Conservation (phyloP, 2,888 invertebrate genomes). For the Anoplius nigerrimus region DNA sequence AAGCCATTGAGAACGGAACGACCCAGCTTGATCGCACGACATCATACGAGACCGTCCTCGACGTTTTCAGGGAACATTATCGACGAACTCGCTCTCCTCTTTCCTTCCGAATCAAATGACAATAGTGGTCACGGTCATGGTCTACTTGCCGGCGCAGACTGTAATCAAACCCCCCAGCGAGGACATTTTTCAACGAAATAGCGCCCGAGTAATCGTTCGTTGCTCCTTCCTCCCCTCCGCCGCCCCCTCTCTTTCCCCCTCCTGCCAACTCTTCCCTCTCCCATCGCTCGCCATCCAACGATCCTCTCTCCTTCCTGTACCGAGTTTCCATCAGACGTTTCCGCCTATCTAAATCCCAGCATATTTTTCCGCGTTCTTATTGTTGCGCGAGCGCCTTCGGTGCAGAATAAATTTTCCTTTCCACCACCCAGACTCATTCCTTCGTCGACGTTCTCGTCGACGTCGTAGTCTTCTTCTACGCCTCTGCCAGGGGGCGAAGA, state of each 20-base stretch:
- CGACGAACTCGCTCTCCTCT: constrained; percentile 9
- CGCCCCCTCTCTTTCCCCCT: not conserved
- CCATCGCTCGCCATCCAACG: not conserved
- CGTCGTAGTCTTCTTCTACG: not conserved
- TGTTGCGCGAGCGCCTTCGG: not conserved
- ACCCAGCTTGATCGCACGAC: too few relatives aligned
- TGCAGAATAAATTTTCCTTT: not conserved
- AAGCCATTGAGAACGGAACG: too few relatives aligned
- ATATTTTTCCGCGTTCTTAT: constrained; percentile 4
- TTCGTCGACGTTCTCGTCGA: too few relatives aligned
- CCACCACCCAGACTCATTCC: too few relatives aligned
- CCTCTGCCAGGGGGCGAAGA: too few relatives aligned
- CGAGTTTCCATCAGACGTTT: not conserved
- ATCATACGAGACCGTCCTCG: too few relatives aligned
- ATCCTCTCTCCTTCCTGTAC: constrained; percentile 10
- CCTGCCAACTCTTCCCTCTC: not conserved
- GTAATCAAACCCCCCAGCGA: constrained; percentile 9
- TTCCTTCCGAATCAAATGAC: constrained; percentile 31
- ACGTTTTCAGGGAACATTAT: too few relatives aligned
- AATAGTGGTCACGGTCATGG: constrained; percentile 36
- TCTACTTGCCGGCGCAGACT: constrained; percentile 9
- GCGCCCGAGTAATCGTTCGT: constrained; percentile 6
- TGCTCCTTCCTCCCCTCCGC: constrained; percentile 10
- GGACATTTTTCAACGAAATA: not conserved
- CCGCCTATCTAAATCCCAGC: not conserved